These are phyloP conservation scores for Pseudorasbora parva DNA, from an alignment of 2,113 vertebrate species.

Conservation along the genomic window DNA sequence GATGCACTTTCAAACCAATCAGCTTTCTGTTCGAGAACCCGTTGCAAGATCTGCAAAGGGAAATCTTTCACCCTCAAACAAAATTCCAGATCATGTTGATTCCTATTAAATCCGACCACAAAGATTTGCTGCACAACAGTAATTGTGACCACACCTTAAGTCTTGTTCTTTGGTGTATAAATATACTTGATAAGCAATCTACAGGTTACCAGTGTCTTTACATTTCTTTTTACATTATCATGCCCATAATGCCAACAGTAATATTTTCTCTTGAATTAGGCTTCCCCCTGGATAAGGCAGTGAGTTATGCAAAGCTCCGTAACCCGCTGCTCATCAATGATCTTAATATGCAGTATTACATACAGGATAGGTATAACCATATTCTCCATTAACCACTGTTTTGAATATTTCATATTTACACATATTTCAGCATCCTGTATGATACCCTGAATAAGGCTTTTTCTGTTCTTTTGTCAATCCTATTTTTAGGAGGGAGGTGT, in stretches of 20 bases:
- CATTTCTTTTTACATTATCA: not conserved
- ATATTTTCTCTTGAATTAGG: constrained; percentile 72
- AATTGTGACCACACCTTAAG: not conserved
- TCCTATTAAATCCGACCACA: not conserved
- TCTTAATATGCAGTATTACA: constrained; percentile 97
- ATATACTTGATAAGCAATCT: not conserved
- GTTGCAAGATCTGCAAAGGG: no score
- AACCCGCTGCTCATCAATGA: constrained; percentile 96
- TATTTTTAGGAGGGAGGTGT: constrained; percentile 89
- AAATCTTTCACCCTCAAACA: not conserved
- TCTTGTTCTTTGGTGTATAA: not conserved
- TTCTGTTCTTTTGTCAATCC: not conserved
- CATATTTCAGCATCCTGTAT: not conserved
- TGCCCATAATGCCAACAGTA: not conserved
- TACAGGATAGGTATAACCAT: constrained; percentile 90
- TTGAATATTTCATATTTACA: not conserved
- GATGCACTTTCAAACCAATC: not conserved
- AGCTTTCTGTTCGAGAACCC: no score
- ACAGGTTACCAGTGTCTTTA: constrained; percentile 1
- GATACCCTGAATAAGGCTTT: not conserved
- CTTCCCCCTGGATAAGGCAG: constrained; percentile 96
- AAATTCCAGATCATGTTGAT: not conserved
- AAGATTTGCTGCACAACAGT: not conserved
- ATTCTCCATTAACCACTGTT: not conserved
- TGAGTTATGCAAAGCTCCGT: constrained; percentile 94